These are phyloP conservation scores for Pteromalus puparum DNA, from an alignment of 1,140 invertebrate genomes.

Conservation along the genomic window DNA sequence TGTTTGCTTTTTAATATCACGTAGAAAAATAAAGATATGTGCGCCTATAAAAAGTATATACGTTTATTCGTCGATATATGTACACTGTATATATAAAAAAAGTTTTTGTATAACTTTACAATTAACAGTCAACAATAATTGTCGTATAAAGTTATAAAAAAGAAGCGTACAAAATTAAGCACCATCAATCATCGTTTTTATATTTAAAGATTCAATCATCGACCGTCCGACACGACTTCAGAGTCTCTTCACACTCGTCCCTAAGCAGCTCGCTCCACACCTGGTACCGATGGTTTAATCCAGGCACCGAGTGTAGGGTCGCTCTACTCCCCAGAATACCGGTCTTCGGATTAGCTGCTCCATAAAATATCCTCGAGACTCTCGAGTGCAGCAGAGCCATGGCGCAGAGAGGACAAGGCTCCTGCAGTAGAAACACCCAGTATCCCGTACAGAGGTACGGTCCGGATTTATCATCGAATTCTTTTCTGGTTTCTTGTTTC, in stretches of 20 bases:
- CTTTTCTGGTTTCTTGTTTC: slow-evolving; percentile 36
- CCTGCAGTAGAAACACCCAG: slow-evolving; percentile 87
- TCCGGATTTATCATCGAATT: slow-evolving; percentile 69
- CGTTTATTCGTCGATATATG: neutral
- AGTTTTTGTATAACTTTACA: too few relatives aligned
- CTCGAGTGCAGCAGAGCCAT: slow-evolving; percentile 96
- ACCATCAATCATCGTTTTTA: neutral
- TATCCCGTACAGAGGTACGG: slow-evolving; percentile 94
- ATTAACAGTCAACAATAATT: too few relatives aligned
- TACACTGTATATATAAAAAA: too few relatives aligned
- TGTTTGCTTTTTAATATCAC: neutral
- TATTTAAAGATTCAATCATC: slow-evolving; percentile 29
- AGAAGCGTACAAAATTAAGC: neutral
- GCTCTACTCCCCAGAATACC: slow-evolving; percentile 85
- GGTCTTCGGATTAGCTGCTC: slow-evolving; percentile 72
- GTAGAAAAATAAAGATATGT: neutral
- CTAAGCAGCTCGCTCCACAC: slow-evolving; percentile 79
- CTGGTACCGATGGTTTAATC: slow-evolving; percentile 94
- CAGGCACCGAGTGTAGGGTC: slow-evolving; percentile 85
- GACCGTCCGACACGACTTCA: slow-evolving; percentile 21
- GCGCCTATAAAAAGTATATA: neutral
- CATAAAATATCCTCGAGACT: slow-evolving; percentile 88
- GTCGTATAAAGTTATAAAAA: neutral
- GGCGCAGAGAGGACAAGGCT: slow-evolving; percentile 95
- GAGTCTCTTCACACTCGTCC: slow-evolving; percentile 58